phyloP scores from a whole-genome alignment of 2,888 invertebrate genomes.

The Phragmatobia fuliginosa region DNA sequence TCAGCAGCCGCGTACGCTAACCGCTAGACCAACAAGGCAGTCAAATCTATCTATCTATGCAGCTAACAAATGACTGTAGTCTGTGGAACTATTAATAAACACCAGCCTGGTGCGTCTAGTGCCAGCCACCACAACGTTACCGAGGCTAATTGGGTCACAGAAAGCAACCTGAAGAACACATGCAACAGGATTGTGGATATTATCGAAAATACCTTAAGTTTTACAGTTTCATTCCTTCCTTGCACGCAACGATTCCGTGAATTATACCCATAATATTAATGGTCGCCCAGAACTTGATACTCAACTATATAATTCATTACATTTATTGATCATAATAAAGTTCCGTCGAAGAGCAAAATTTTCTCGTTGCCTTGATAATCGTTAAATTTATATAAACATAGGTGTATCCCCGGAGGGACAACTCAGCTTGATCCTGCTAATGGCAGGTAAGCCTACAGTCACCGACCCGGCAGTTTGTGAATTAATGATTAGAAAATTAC shows the following conservation, averaged over 20 bases:
- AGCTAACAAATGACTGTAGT: neutral
- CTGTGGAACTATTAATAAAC: neutral
- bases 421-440: too few relatives aligned
- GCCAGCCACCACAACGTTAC: slow-evolving; percentile 12
- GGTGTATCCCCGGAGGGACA: too few relatives aligned
- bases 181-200: slow-evolving; percentile 3
- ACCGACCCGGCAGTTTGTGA: neutral
- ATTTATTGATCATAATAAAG: neutral
- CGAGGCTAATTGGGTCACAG: slow-evolving; percentile 15
- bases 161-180: slow-evolving; percentile 12
- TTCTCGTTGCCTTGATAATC: neutral
- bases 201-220: neutral
- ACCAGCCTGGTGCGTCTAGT: neutral
- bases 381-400: neutral
- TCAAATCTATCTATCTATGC: too few relatives aligned
- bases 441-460: neutral
- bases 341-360: neutral
- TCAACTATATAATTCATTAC: neutral
- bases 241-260: neutral
- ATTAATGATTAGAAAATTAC: neutral
- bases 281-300: neutral
- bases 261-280: neutral
- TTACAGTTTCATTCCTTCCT: neutral
- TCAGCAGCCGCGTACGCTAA: too few relatives aligned
- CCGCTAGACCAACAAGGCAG: too few relatives aligned